phyloP scores from a whole-genome alignment of 1,140 invertebrate genomes.

The Vanessa tameamea region DNA sequence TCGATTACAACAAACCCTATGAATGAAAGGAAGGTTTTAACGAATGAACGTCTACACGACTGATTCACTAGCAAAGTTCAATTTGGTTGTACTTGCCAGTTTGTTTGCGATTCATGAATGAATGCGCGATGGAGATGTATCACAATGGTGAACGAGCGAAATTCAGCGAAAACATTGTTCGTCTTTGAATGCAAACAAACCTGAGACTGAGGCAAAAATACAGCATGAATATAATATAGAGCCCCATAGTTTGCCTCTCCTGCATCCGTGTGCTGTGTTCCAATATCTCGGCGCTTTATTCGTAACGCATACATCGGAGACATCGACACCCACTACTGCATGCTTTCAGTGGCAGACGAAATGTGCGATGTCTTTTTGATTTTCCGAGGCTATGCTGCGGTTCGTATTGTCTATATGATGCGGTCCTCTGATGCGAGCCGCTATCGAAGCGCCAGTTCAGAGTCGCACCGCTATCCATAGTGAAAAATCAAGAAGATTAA shows the following conservation, averaged over 20 bases:
- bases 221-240: conserved; percentile 62
- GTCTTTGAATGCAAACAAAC: conserved; percentile 56
- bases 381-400: conserved; percentile 57
- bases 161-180: conserved; percentile 72
- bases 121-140: conserved; percentile 44
- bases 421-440: conserved; percentile 23
- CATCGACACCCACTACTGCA: conserved; percentile 58
- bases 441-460: conserved; percentile 33
- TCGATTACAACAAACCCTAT: not conserved
- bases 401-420: conserved; percentile 42
- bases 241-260: conserved; percentile 15
- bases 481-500: conserved; percentile 67
- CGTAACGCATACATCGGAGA: conserved; percentile 32
- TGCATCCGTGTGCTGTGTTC: conserved; percentile 59
- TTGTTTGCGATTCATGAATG: conserved; percentile 70
- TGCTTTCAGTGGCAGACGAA: conserved; percentile 57
- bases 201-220: conserved; percentile 45
- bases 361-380: conserved; percentile 79
- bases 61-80: conserved; percentile 45
- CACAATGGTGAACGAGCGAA: conserved; percentile 71
- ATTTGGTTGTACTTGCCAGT: conserved; percentile 75
- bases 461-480: conserved; percentile 71
- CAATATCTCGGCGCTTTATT: too few species aligned
- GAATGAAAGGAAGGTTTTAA: conserved; percentile 14
- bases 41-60: conserved; percentile 33